Base-by-base conservation (phyloP, 2,797 vertebrate species). In the Hyperoplus immaculatus region DNA sequence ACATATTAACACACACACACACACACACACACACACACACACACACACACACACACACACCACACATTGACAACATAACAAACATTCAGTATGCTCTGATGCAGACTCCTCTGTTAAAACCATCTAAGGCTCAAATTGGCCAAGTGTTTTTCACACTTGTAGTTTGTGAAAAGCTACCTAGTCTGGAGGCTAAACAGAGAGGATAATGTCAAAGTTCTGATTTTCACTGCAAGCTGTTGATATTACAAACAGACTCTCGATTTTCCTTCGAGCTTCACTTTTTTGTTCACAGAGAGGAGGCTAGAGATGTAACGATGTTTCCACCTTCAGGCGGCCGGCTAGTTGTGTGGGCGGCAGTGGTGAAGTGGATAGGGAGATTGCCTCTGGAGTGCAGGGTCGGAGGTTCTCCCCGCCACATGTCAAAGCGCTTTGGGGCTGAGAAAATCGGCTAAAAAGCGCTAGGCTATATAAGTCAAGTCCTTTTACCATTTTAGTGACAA, bases 281-380 rank as follows among this genome's bases (percentile, higher is more conserved):
- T 29, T 62, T 63, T 69, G 79, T 77, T 80, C 57, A 65, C 45
- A 57, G 49, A 1, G 18, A 69, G 51, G 65, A 82, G 78, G 29
- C 68, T 55, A 65, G 51, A 72, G 82, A 83, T 75, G 77, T 80
- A 88, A 69, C 77, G 80, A 59, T 42, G 70, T 82, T 87, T 82
- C 68, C 72, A 57, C 69, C 65, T 38, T 62, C 50, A 70, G 66
- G 69, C 64, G 41, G 66, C 38, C 1, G 5, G 79, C 69, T 42
- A 85, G 70, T 61, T 29, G 29, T 29, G 29, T 29, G 29, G 29
- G 29, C 29, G 29, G 29, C 29, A 29, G 29, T 29, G 29, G 29
- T 29, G 29, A 29, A 29, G 29, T 29, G 29, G 29, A 29, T 29
- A 29, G 29, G 29, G 29, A 29, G 29, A 29, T 29, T 29, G 29